A percentile compares a stretch with the other conserved stretches of the same genome.
These are phyloP conservation scores for Drosophila pandora DNA, from an alignment of 1,140 invertebrate species.

Conservation along the genomic window DNA sequence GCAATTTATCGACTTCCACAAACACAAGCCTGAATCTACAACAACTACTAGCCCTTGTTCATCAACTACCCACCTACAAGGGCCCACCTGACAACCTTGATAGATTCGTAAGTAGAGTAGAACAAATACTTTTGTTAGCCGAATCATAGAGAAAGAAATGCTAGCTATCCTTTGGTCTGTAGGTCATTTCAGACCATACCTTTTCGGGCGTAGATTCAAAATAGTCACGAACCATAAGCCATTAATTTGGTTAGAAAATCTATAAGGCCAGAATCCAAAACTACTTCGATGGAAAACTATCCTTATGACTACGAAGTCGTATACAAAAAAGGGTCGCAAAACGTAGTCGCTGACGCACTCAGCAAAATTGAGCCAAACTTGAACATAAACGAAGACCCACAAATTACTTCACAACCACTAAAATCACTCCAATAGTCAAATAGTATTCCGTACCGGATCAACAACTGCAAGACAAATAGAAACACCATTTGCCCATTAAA, in stretches of 20 bases:
- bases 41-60: conserved; percentile 8
- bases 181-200: neutral
- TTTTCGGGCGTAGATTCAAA: conserved; percentile 7
- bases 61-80: conserved; percentile 15
- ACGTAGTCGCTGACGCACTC: too few relatives aligned
- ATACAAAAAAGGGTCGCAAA: too few relatives aligned
- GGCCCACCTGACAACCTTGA: neutral
- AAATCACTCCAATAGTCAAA: too few relatives aligned
- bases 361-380: too few relatives aligned
- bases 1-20: conserved; percentile 12
- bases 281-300: too few relatives aligned
- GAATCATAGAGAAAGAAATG: conserved; percentile 23
- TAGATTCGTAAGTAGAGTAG: conserved; percentile 9
- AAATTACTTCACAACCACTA: too few relatives aligned
- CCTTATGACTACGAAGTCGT: too few relatives aligned
- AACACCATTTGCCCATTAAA: too few relatives aligned
- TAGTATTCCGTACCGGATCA: too few relatives aligned
- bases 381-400: too few relatives aligned
- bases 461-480: neutral
- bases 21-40: conserved; percentile 5
- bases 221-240: conserved; percentile 18
- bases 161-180: neutral
- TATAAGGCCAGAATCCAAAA: conserved; percentile 12
- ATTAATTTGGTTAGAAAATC: conserved; percentile 7
- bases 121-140: conserved; percentile 19